Conservation (phyloP, 2,113 vertebrate genomes). For the Maylandia zebra region DNA sequence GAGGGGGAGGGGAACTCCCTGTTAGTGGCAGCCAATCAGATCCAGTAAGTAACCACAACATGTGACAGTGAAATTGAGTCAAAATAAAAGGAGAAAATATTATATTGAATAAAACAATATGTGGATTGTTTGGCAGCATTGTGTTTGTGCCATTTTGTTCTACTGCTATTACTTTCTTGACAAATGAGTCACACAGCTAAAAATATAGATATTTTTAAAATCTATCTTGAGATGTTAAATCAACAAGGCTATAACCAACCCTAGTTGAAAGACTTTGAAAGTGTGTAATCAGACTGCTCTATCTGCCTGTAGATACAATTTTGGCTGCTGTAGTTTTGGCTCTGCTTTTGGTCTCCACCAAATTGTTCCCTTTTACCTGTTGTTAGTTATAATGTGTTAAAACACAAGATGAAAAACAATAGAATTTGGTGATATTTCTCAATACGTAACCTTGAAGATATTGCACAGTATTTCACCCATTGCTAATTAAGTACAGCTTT, state of each 20-base stretch:
- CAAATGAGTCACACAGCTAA: not conserved
- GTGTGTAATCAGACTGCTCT: not conserved
- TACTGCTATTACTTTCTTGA: not conserved
- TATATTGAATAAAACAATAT: not conserved
- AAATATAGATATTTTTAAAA: not conserved
- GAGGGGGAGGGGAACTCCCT: conserved; percentile 11
- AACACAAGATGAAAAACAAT: not conserved
- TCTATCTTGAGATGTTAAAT: not conserved
- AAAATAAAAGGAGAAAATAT: not conserved
- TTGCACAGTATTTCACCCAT: not conserved
- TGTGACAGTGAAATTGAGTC: not conserved
- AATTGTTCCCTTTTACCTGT: not conserved
- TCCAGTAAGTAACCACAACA: not conserved
- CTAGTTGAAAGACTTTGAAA: not conserved
- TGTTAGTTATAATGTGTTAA: not conserved
- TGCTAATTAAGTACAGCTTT: not conserved
- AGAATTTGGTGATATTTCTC: not conserved
- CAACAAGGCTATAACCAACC: not conserved
- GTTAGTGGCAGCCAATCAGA: not conserved
- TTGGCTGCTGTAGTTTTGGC: not conserved
- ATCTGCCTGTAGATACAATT: not conserved
- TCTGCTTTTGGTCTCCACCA: not conserved
- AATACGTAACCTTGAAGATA: not conserved
- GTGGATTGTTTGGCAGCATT: not conserved
- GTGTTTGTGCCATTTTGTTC: not conserved